Evolutionary conservation across 2,113 vertebrate genomes (phyloP).

Genomic region (Lepus timidus): DNA sequence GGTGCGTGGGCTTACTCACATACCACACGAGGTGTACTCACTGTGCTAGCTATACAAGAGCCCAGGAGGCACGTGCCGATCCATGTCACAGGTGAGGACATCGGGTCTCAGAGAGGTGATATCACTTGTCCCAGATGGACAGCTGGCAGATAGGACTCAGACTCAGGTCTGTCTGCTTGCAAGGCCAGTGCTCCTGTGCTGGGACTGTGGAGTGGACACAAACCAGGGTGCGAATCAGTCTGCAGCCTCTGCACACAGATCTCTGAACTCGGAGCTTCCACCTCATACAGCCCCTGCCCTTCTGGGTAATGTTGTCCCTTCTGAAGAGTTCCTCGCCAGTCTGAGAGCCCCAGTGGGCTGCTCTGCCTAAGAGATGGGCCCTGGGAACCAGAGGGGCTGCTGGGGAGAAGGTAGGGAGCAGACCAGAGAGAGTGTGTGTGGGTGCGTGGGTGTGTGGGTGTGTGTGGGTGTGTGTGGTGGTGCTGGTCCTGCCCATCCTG

Average conservation of each 20-base stretch:
- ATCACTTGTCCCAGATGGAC: neutral
- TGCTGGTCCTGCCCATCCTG: neutral
- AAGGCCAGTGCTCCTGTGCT: neutral
- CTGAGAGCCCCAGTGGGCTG: neutral
- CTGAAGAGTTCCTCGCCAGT: neutral
- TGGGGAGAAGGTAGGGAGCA: slow-evolving; percentile 31
- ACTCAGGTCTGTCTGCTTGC: neutral
- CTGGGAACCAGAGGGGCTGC: neutral
- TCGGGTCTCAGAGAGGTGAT: neutral
- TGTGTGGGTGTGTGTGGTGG: neutral
- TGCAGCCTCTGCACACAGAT: neutral
- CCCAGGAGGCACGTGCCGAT: neutral
- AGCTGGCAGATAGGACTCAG: slow-evolving; percentile 31
- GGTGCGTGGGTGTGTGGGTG: too few species aligned
- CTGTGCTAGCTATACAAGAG: neutral
- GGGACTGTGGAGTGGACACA: neutral
- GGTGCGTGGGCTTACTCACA: neutral
- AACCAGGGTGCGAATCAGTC: neutral
- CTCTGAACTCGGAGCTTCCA: neutral
- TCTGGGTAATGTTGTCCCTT: neutral
- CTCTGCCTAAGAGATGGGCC: slow-evolving; percentile 6
- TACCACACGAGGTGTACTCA: neutral
- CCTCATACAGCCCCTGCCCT: neutral
- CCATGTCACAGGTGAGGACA: neutral
- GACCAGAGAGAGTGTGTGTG: neutral